Conservation (phyloP, 1,140 invertebrate species). For the Leptopilina boulardi region DNA sequence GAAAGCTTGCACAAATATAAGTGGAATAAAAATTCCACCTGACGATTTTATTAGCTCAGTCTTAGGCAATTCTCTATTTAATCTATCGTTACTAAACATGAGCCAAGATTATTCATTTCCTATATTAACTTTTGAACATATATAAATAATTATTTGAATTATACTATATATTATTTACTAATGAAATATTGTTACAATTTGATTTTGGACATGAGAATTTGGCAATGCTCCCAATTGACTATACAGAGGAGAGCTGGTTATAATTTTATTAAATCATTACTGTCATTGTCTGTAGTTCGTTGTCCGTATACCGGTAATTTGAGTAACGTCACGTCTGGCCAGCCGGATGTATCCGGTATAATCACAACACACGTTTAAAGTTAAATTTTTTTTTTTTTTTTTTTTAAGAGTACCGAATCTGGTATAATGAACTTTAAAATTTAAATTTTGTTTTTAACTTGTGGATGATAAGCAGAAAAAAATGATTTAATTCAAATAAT, state of each 20-base stretch:
- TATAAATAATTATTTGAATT: neutral
- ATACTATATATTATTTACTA: neutral
- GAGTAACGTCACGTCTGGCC: conserved; percentile 2
- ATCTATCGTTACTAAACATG: neutral
- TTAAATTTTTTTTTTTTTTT: no score
- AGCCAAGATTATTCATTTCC: neutral
- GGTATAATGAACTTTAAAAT: neutral
- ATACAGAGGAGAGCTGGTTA: neutral
- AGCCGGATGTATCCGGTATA: conserved; percentile 6
- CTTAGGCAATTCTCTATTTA: neutral
- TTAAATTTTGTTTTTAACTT: neutral
- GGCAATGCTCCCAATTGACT: neutral
- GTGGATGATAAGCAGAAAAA: no score
- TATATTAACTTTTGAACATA: neutral
- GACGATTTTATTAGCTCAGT: neutral
- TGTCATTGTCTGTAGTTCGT: conserved; percentile 21
- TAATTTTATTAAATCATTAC: conserved; percentile 25
- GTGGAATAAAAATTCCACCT: neutral
- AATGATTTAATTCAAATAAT: no score
- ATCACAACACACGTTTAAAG: neutral
- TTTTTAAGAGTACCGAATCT: neutral
- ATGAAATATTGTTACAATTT: neutral
- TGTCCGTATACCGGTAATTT: conserved; percentile 2
- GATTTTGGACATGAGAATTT: neutral
- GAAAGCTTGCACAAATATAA: neutral